Evolutionary conservation across 2,113 vertebrate species (phyloP).

Genomic region (human (Homo sapiens)): DNA sequence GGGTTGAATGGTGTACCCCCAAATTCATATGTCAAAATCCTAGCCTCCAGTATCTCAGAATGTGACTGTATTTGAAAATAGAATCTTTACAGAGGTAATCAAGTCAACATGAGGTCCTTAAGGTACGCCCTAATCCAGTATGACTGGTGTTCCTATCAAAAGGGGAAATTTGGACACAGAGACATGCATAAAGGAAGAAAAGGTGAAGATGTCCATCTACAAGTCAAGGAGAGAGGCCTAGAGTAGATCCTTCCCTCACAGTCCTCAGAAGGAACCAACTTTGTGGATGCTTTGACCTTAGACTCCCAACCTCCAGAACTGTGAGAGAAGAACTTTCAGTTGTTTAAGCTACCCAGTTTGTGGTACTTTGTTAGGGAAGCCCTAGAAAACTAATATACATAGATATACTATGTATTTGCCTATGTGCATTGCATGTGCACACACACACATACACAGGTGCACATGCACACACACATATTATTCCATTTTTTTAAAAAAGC

Average conservation of each 20-base stretch:
- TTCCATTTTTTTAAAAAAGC: not conserved
- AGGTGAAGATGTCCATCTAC: not conserved
- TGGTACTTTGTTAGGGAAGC: not conserved
- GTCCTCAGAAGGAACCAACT: not conserved
- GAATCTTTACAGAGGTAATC: not conserved
- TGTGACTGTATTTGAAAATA: not conserved
- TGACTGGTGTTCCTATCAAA: not conserved
- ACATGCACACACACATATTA: too few relatives aligned
- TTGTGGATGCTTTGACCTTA: not conserved
- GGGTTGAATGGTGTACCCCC: not conserved
- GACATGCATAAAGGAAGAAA: not conserved
- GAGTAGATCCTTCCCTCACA: not conserved
- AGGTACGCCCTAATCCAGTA: not conserved
- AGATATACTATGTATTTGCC: not conserved
- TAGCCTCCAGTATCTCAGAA: not conserved
- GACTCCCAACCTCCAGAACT: not conserved
- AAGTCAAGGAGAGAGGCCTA: not conserved
- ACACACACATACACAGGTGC: not conserved
- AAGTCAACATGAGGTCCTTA: not conserved
- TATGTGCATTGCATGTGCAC: not conserved
- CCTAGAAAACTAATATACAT: not conserved
- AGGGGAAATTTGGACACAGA: not conserved
- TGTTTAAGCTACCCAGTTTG: not conserved
- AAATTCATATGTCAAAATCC: not conserved
- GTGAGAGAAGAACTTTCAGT: too few relatives aligned